Evolutionary conservation across 2,113 vertebrate genomes (phyloP), one percentile per base, ranked within the genome.

Genomic region (Tachysurus fulvidraco): DNA sequence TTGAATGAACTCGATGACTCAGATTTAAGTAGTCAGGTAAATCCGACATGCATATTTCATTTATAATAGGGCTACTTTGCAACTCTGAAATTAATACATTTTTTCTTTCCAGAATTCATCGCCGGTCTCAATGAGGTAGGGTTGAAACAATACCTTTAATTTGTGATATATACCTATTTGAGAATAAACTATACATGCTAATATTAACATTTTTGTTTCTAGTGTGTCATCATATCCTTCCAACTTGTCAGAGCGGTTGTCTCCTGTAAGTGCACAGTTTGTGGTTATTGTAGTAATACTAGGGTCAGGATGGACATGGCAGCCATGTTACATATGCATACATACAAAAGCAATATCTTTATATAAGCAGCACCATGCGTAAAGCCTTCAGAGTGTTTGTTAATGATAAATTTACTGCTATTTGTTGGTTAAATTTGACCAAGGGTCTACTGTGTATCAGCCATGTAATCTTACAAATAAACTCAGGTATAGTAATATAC

Each of bases 21-120:
- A 0, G 88, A 87, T 50, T 91, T n/a, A 52, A 57, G 91, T 89
- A 92, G 86, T 73, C 90, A 91, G 93, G 94, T 94, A 91, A 52
- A 71, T 12, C 41, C 2, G 23, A 52, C 50, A 5, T n/a, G 1
- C 21, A 28, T 4, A 11, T 50, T 46, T 85, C 16, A 46, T 60
- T 80, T 55, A 14, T 23, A 59, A 55, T 36, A 17, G 9, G 25
- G 30, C 17, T 79, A 3, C 8, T 62, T 50, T 36, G 25, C 19
- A 21, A 46, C 0, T 9, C 17, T 0, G 2, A 60, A 23, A 9
- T 41, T 44, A 12, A 0, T 90, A 88, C 36, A 69, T 57, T 59
- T 5, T 9, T 21, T 91, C 91, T 19, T 41, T 69, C 19, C 46
- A 83, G 81, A 30, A 30, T 69, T 41, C 81, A 25, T 77, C 82